Conservation (phyloP, 2,113 vertebrate species). For the Notothenia coriiceps region DNA sequence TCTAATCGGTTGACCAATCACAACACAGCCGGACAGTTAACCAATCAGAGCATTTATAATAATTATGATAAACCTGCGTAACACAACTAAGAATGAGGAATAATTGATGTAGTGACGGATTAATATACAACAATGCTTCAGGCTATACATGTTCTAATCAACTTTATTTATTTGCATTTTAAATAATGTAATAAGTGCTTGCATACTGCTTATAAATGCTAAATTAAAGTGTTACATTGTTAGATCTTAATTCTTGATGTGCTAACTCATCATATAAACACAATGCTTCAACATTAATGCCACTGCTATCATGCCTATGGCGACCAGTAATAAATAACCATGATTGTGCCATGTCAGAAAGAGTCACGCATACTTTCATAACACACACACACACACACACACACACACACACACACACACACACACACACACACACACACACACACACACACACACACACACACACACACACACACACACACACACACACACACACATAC, state of each 20-base stretch:
- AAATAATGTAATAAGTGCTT: no score
- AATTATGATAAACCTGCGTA: no score
- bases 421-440: constrained; percentile 36
- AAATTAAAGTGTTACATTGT: background rate
- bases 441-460: constrained; percentile 6
- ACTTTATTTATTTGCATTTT: no score
- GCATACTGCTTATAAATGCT: background rate
- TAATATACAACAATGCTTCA: no score
- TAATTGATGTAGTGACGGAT: no score
- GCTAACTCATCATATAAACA: background rate
- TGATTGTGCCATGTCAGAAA: constrained; percentile 20
- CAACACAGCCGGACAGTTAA: no score
- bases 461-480: constrained; percentile 22
- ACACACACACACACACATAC: constrained; percentile 24
- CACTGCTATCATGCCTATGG: background rate
- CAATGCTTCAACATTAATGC: background rate
- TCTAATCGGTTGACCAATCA: no score
- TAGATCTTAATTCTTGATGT: background rate
- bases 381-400: constrained; percentile 24
- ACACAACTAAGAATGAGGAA: no score
- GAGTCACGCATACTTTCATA: constrained; percentile 30
- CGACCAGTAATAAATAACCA: constrained; percentile 27
- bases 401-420: constrained; percentile 30
- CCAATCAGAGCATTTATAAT: no score
- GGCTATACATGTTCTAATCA: no score